Evolutionary conservation across 2,888 invertebrate genomes (phyloP), one percentile per base, ranked within the genome.

Genomic region (Microchrysa polita): DNA sequence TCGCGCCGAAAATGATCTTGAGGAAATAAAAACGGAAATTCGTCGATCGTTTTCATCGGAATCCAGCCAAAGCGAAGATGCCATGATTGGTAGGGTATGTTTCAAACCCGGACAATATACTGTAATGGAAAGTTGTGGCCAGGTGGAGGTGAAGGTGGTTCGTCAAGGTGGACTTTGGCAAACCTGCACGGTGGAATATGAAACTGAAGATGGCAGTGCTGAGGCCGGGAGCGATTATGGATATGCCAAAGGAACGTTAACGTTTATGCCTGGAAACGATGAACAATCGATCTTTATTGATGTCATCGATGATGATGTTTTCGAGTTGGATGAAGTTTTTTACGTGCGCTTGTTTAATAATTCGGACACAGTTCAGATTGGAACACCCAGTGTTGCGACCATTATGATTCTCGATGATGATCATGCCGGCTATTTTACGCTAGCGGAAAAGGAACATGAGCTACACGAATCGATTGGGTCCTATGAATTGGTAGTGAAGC

Each of bases 241-340:
- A 67, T 91, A 92, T 55, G 92, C 93, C 55, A 90, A 91, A 77
- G 98, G 98, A 7, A 91, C 93, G 0, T 86, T 99, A 34, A 88
- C 90, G 74, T 99, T 99, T 85, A 90, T 89, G 57, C 93, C 95
- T 0, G 95, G 96, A 5, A 97, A 98, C 79, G 91, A 91, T 61
- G 93, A 92, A 80, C 95, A 96, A 84, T 91, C 90, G 75, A 93
- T 99, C 83, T 89, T 90, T 73, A 90, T 99, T 72, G 94, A 96
- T 82, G 96, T 99, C 65, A 96, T 99, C 78, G 99, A 99, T 81
- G 99, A 99, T 82, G 99, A 99, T 79, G 94, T 99, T 0, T 99
- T 99, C 84, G 99, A 99, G 84, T 97, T 98, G 82, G 99, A 99
- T 84, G 99, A 99, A 86, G 97, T 99, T 86, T 99, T 99, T 86